Evolutionary conservation across 2,113 vertebrate genomes (phyloP).

Genomic region (Callaeas wilsoni): DNA sequence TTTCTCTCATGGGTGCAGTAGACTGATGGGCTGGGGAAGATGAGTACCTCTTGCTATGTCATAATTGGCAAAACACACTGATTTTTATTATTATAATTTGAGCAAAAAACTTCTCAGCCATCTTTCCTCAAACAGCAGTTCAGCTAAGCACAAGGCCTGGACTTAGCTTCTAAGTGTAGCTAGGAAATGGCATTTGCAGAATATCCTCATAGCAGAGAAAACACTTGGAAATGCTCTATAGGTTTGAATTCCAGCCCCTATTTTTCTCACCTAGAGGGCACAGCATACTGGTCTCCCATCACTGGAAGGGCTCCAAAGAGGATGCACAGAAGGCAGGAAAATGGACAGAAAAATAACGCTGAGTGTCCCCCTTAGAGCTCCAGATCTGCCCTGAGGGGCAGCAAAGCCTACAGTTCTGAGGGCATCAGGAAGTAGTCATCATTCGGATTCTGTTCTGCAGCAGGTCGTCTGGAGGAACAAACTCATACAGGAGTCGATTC

Average conservation of each 20-base stretch:
- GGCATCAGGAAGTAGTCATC: slow-evolving; percentile 53
- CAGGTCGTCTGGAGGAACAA: slow-evolving; percentile 40
- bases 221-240: background rate
- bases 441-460: slow-evolving; percentile 41
- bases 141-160: slow-evolving; percentile 42
- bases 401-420: slow-evolving; percentile 53
- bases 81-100: slow-evolving; percentile 34
- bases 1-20: background rate
- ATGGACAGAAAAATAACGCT: background rate
- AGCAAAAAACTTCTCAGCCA: slow-evolving; percentile 44
- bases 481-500: slow-evolving; percentile 11
- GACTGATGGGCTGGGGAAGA: background rate
- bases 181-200: slow-evolving; percentile 47
- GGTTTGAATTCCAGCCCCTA: slow-evolving; percentile 34
- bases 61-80: slow-evolving; percentile 22
- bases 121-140: slow-evolving; percentile 56
- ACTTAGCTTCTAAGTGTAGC: slow-evolving; percentile 51
- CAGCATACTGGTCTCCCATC: background rate
- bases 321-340: slow-evolving; percentile 43
- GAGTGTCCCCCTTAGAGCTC: slow-evolving; percentile 21
- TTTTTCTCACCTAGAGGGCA: slow-evolving; percentile 22
- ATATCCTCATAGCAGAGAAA: slow-evolving; percentile 32
- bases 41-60: slow-evolving; percentile 21
- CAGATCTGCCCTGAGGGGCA: background rate
- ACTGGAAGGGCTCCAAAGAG: background rate